phyloP scores from a whole-genome alignment of 2,113 vertebrate species.

The Chaetodon auriga region DNA sequence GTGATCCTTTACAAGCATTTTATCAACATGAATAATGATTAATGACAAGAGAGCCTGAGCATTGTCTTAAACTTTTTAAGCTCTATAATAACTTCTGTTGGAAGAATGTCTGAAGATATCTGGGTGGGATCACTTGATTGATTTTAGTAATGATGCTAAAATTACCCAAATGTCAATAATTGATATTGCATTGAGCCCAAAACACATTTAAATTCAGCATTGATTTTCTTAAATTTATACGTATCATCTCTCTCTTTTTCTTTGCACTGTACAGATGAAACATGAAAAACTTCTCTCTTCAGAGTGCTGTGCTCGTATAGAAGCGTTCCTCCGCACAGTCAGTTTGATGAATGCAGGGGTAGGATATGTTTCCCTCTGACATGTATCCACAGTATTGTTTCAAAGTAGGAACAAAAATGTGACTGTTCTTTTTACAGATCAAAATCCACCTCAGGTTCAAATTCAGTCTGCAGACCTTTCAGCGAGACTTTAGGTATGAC shows the following conservation, averaged over 20 bases:
- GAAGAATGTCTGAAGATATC: neutral
- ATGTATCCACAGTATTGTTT: neutral
- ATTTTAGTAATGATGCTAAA: neutral
- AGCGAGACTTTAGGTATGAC: conserved; percentile 73
- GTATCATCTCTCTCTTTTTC: neutral
- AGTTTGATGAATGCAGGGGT: conserved; percentile 85
- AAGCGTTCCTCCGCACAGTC: conserved; percentile 83
- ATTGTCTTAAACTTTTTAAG: neutral
- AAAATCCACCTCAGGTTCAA: conserved; percentile 72
- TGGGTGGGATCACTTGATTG: neutral
- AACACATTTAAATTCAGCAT: neutral
- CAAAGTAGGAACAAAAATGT: neutral
- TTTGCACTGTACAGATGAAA: conserved; percentile 73
- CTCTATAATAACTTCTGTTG: neutral
- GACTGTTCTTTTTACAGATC: conserved; percentile 65
- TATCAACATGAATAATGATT: neutral
- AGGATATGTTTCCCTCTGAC: conserved; percentile 21
- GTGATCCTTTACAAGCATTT: fast-evolving
- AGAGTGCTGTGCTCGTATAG: conserved; percentile 68
- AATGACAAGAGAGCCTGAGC: neutral
- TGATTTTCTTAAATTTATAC: neutral
- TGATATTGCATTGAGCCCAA: neutral
- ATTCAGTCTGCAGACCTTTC: conserved; percentile 43
- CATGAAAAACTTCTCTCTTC: conserved; percentile 54
- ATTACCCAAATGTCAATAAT: neutral